phyloP scores from a whole-genome alignment of 2,797 vertebrate species.

The Merluccius polli region DNA sequence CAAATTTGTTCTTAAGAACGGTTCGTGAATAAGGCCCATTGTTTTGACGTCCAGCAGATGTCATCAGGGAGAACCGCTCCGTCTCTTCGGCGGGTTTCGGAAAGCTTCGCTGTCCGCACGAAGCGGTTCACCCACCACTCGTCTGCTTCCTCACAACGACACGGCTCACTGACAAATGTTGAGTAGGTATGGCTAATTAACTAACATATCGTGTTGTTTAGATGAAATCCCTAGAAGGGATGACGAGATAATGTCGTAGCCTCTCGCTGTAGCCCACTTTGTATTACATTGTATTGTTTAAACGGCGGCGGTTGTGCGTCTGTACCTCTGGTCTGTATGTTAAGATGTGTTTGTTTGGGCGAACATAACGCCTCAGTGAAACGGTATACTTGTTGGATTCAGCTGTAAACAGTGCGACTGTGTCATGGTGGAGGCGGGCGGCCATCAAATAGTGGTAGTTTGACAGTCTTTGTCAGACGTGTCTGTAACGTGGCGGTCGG shows the following conservation, averaged over 20 bases:
- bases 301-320: not conserved
- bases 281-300: not conserved
- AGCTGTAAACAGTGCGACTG: slow-evolving; percentile 8
- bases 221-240: not conserved
- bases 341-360: slow-evolving; percentile 14
- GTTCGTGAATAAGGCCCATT: no score
- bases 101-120: not conserved
- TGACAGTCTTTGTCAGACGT: not conserved
- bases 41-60: not conserved
- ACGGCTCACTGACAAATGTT: not conserved
- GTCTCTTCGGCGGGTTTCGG: not conserved
- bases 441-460: not conserved
- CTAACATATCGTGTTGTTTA: not conserved
- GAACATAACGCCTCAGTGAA: slow-evolving; percentile 21
- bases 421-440: not conserved
- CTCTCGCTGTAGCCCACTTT: not conserved
- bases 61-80: not conserved
- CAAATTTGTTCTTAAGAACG: no score
- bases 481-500: not conserved
- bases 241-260: not conserved
- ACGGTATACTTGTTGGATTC: not conserved
- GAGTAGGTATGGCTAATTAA: not conserved
- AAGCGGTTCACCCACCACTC: not conserved
- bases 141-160: not conserved
- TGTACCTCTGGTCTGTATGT: not conserved